Conservation (phyloP, 2,113 vertebrate species). For the Mesembrinibis cayennensis region DNA sequence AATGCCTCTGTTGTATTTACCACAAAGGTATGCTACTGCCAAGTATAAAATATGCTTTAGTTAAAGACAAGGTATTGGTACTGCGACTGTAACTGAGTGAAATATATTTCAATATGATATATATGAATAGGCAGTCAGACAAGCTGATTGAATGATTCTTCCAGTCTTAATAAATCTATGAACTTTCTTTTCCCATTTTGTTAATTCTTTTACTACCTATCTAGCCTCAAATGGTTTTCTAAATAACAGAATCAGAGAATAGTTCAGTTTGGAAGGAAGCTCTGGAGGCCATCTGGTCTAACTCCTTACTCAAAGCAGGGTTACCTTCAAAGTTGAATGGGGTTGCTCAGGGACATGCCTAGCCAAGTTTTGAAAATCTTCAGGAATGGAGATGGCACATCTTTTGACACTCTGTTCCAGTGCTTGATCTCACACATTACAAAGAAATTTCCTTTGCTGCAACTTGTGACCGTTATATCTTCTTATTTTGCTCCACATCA, state of each 20-base stretch:
- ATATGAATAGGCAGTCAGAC: neutral
- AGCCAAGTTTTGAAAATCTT: neutral
- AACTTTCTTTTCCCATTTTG: neutral
- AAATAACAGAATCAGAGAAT: neutral
- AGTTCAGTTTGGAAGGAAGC: neutral
- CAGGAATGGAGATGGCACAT: neutral
- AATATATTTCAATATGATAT: neutral
- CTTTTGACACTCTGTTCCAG: neutral
- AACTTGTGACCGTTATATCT: neutral
- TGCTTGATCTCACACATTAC: neutral
- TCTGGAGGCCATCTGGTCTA: neutral
- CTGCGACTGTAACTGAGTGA: neutral
- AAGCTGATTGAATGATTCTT: neutral
- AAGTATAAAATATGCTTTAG: neutral
- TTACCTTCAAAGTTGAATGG: neutral
- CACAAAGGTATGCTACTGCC: neutral
- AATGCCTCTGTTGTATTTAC: neutral
- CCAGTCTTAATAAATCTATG: neutral
- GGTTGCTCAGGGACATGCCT: neutral
- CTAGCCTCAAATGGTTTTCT: neutral
- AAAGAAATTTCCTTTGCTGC: neutral
- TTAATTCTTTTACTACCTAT: neutral
- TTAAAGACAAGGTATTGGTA: neutral
- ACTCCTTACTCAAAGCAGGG: neutral
- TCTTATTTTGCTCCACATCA: neutral